phyloP scores from a whole-genome alignment of 92 coral and sea anemone species.

The Palythoa grandis region DNA sequence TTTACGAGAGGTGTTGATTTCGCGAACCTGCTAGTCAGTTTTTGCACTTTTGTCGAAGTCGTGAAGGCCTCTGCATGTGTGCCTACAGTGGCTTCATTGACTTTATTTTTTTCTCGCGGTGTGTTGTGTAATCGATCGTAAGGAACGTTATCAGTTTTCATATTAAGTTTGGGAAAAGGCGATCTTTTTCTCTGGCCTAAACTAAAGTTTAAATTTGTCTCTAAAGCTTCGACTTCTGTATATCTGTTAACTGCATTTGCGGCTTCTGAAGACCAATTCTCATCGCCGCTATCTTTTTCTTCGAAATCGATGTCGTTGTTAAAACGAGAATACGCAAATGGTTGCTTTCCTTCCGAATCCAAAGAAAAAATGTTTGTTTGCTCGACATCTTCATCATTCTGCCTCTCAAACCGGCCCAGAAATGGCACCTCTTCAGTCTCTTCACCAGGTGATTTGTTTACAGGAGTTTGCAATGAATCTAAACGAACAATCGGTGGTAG shows the following conservation, averaged over 20 bases:
- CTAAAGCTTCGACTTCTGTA: not conserved
- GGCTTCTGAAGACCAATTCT: not conserved
- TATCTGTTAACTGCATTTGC: not conserved
- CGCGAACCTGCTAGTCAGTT: not conserved
- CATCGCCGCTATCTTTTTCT: not conserved
- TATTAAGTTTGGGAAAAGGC: not conserved
- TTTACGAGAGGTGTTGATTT: not conserved
- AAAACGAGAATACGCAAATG: constrained; percentile 8
- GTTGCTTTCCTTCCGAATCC: not conserved
- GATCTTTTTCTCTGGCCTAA: not conserved
- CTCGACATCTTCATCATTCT: constrained; percentile 1
- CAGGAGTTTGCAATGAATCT: constrained; percentile 41
- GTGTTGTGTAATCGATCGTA: not conserved
- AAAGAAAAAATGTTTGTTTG: constrained; percentile 22
- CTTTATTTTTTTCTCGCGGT: not conserved
- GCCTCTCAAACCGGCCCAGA: constrained; percentile 3
- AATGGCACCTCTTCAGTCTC: constrained; percentile 9
- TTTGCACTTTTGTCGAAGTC: not conserved
- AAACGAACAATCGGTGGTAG: constrained; percentile 82
- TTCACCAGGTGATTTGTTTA: constrained; percentile 16
- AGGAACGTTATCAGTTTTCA: not conserved
- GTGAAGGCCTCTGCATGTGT: not conserved
- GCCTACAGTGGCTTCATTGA: not conserved
- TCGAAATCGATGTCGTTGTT: not conserved
- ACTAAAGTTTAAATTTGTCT: not conserved